phyloP scores from a whole-genome alignment of 2,888 invertebrate genomes.

The Diaprepes abbreviatus region DNA sequence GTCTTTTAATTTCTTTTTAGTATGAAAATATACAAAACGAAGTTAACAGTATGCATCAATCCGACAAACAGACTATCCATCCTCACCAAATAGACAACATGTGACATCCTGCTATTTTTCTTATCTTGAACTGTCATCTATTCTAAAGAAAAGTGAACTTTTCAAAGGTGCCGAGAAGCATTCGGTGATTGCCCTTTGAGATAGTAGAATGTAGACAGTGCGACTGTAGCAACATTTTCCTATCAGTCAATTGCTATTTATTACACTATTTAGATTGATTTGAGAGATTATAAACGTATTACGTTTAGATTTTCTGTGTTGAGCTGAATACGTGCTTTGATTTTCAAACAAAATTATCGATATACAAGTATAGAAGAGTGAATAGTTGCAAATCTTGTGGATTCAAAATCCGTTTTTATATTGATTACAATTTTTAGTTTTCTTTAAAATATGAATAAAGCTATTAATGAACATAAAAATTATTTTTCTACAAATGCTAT shows the following conservation, averaged over 20 bases:
- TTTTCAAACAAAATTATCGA: too few relatives aligned
- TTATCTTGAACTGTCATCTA: slow-evolving; percentile 6
- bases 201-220: slow-evolving; percentile 8
- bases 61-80: neutral
- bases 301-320: neutral
- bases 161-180: slow-evolving; percentile 20
- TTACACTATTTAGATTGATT: slow-evolving; percentile 27
- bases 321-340: neutral
- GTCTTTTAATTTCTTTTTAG: too few relatives aligned
- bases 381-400: too few relatives aligned
- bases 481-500: too few relatives aligned
- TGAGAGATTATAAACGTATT: slow-evolving; percentile 16
- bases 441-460: too few relatives aligned
- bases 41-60: neutral
- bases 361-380: too few relatives aligned
- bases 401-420: too few relatives aligned
- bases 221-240: slow-evolving; percentile 18
- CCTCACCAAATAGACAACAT: neutral
- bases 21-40: too few relatives aligned
- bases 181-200: slow-evolving; percentile 21
- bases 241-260: slow-evolving; percentile 25
- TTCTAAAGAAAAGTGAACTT: slow-evolving; percentile 15
- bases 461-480: too few relatives aligned
- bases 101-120: neutral
- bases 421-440: too few relatives aligned